Conservation (phyloP, 2,113 vertebrate genomes). For the Thamnaconus septentrionalis region DNA sequence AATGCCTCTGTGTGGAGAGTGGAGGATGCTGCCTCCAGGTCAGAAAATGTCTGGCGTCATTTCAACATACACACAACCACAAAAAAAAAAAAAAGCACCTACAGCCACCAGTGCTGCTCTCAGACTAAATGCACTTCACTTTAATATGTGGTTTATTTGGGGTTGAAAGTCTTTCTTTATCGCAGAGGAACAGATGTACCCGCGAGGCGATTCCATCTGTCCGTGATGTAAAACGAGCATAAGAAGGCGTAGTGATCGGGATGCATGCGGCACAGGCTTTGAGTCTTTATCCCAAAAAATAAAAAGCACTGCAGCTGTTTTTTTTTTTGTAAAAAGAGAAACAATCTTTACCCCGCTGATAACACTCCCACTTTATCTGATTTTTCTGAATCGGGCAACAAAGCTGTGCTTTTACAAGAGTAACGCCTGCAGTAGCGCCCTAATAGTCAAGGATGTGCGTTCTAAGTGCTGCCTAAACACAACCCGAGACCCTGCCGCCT, state of each 20-base stretch:
- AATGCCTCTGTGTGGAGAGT: slow-evolving; percentile 21
- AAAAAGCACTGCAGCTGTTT: slow-evolving; percentile 3
- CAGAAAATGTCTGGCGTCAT: slow-evolving; percentile 12
- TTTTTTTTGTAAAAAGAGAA: slow-evolving; percentile 8
- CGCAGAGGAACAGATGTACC: slow-evolving; percentile 12
- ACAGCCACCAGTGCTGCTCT: not conserved
- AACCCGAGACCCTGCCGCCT: not conserved
- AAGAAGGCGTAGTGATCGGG: too few relatives aligned
- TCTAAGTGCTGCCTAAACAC: not conserved
- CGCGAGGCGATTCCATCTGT: not conserved
- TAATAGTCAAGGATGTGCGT: slow-evolving; percentile 14
- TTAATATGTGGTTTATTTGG: slow-evolving; percentile 3
- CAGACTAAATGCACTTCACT: slow-evolving; percentile 9
- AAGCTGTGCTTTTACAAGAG: slow-evolving; percentile 16
- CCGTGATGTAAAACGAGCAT: too few relatives aligned
- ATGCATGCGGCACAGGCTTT: not conserved
- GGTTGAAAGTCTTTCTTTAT: slow-evolving; percentile 9
- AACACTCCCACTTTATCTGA: slow-evolving; percentile 16
- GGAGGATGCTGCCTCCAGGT: slow-evolving; percentile 28
- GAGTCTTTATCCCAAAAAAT: not conserved
- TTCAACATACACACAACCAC: slow-evolving; percentile 22
- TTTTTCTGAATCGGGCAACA: slow-evolving; percentile 10
- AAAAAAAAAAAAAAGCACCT: slow-evolving; percentile 1
- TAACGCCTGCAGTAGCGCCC: not conserved
- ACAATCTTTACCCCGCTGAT: slow-evolving; percentile 18